Conservation (phyloP, 2,888 invertebrate genomes). For the Drosophila borborema region DNA sequence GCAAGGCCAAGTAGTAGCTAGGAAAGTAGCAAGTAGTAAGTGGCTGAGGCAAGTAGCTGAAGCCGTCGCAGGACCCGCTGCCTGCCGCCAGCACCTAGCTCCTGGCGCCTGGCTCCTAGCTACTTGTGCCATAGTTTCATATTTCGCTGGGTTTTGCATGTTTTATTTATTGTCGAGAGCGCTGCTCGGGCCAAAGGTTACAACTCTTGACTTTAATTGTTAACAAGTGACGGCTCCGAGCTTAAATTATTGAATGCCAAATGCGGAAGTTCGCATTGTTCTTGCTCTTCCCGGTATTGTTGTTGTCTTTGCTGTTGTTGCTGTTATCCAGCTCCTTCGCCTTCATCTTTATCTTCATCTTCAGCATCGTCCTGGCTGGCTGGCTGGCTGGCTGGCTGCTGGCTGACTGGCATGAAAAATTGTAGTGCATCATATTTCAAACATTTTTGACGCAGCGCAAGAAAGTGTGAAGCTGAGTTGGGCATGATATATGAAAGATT, state of each 20-base stretch:
- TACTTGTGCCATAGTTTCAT: slow-evolving; percentile 64
- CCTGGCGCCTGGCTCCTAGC: not conserved
- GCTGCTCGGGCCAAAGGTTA: slow-evolving; percentile 57
- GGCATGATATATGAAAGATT: slow-evolving; percentile 7
- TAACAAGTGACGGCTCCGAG: slow-evolving; percentile 69
- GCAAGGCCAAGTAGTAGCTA: slow-evolving; percentile 28
- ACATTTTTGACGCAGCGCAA: slow-evolving; percentile 32
- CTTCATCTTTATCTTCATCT: not conserved
- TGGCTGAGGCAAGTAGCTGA: not conserved
- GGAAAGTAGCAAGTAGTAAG: slow-evolving; percentile 4
- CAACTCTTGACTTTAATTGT: slow-evolving; percentile 78
- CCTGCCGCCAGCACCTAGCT: not conserved
- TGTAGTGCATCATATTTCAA: slow-evolving; percentile 62
- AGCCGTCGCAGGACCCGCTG: slow-evolving; percentile 9
- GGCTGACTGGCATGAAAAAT: slow-evolving; percentile 40
- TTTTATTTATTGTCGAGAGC: slow-evolving; percentile 66
- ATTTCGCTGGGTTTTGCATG: slow-evolving; percentile 73
- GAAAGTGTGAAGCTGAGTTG: not conserved
- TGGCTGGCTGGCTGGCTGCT: too few species aligned
- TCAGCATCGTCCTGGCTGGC: not conserved
- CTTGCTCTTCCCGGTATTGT: not conserved
- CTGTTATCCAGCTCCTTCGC: slow-evolving; percentile 3
- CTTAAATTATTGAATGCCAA: slow-evolving; percentile 71
- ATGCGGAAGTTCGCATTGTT: slow-evolving; percentile 39
- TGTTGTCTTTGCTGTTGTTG: not conserved